These are phyloP conservation scores for Drosophila insularis DNA, from an alignment of 1,140 invertebrate species.

Conservation along the genomic window DNA sequence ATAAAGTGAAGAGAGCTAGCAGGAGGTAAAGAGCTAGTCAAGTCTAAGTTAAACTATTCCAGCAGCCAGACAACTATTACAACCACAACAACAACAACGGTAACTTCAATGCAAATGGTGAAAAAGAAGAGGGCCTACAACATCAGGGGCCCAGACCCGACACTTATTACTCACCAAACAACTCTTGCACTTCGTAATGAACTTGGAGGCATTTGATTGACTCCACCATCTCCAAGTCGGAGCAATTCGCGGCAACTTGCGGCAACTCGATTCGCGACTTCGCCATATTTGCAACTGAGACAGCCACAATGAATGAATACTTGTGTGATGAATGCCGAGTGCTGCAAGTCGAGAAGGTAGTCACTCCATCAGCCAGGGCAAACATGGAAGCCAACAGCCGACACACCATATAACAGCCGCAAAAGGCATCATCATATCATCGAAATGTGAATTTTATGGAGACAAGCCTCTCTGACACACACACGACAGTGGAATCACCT, in stretches of 20 bases:
- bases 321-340: conserved; percentile 61
- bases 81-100: conserved; percentile 22
- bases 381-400: conserved; percentile 56
- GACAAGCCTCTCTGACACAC: conserved; percentile 7
- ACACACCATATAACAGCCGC: conserved; percentile 24
- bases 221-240: conserved; percentile 26
- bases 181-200: conserved; percentile 73
- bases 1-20: conserved; percentile 29
- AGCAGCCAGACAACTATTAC: conserved; percentile 61
- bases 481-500: conserved; percentile 40
- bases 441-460: conserved; percentile 75
- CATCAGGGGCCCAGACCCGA: conserved; percentile 32
- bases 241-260: conserved; percentile 22
- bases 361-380: conserved; percentile 15
- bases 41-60: conserved; percentile 25
- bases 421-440: conserved; percentile 43
- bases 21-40: conserved; percentile 21
- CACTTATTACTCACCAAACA: conserved; percentile 76
- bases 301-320: conserved; percentile 66
- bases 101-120: conserved; percentile 3
- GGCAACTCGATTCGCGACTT: conserved; percentile 44
- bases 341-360: conserved; percentile 24
- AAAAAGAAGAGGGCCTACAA: background rate
- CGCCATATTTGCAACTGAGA: conserved; percentile 59
- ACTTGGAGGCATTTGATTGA: conserved; percentile 74